These are phyloP conservation scores for Nymphalis urticae DNA, from an alignment of 2,888 invertebrate genomes.

Conservation along the genomic window DNA sequence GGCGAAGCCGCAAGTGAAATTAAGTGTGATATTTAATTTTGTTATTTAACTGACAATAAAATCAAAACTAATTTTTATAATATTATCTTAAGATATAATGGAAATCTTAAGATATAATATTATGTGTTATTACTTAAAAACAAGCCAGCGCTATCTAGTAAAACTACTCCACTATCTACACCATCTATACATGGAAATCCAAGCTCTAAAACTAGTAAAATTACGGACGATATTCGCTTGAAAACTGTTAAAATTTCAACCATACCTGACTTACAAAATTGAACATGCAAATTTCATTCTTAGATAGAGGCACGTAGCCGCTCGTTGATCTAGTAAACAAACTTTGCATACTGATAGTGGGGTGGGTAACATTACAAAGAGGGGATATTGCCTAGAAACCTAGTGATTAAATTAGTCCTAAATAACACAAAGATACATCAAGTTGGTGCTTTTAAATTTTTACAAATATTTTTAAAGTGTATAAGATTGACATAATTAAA, in stretches of 20 bases:
- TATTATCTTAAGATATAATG: background rate
- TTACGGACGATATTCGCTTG: slow-evolving; percentile 16
- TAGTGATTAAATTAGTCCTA: slow-evolving; percentile 7
- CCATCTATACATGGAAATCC: slow-evolving; percentile 8
- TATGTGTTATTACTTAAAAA: slow-evolving; percentile 5
- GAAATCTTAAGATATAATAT: too few relatives aligned
- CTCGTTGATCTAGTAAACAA: slow-evolving; percentile 38
- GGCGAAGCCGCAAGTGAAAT: too few relatives aligned
- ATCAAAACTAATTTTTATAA: background rate
- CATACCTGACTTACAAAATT: slow-evolving; percentile 29
- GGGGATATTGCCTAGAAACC: background rate
- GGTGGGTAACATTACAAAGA: slow-evolving; percentile 10
- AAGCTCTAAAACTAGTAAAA: background rate
- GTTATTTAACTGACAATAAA: background rate
- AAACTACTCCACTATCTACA: slow-evolving; percentile 16
- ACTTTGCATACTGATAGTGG: slow-evolving; percentile 39
- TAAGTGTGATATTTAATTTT: too few relatives aligned
- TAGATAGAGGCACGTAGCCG: slow-evolving; percentile 32
- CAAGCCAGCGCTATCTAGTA: slow-evolving; percentile 11
- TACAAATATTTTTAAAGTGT: too few relatives aligned
- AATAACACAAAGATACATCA: background rate
- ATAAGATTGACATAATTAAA: too few relatives aligned
- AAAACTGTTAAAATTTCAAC: slow-evolving; percentile 24
- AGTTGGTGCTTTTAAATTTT: too few relatives aligned
- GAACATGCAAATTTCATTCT: slow-evolving; percentile 38